These are phyloP conservation scores for Parambassis ranga DNA, from an alignment of 2,797 vertebrate species.

Conservation along the genomic window DNA sequence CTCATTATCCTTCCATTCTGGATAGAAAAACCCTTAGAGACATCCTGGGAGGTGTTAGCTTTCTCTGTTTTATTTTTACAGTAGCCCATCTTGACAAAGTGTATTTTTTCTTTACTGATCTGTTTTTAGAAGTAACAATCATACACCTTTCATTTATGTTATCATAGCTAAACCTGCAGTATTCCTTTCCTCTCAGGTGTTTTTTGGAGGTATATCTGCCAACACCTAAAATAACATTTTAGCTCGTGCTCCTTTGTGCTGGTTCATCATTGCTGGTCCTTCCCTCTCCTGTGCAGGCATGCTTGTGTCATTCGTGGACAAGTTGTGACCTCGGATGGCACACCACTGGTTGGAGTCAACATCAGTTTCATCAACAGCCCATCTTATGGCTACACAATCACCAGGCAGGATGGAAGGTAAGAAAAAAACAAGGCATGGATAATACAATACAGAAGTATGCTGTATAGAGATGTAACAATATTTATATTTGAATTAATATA, in stretches of 20 bases:
- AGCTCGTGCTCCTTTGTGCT: background rate
- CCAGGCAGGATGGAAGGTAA: slow-evolving; percentile 96
- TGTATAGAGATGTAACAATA: slow-evolving; percentile 12
- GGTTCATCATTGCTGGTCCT: background rate
- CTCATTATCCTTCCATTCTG: slow-evolving; percentile 70
- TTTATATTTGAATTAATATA: slow-evolving; percentile 41
- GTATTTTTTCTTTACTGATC: background rate
- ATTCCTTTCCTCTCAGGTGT: no score
- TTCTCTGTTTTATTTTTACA: slow-evolving; percentile 34
- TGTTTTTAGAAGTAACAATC: no score
- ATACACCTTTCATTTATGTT: no score
- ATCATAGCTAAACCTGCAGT: no score
- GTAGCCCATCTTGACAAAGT: slow-evolving; percentile 23
- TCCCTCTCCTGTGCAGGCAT: slow-evolving; percentile 79
- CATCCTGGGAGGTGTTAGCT: slow-evolving; percentile 35
- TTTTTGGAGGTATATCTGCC: no score
- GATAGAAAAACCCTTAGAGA: slow-evolving; percentile 53
- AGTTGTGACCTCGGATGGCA: slow-evolving; percentile 95
- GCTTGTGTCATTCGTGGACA: slow-evolving; percentile 97
- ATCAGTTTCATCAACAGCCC: slow-evolving; percentile 95
- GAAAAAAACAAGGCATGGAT: background rate
- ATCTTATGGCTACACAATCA: slow-evolving; percentile 93
- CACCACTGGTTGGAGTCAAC: slow-evolving; percentile 96
- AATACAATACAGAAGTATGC: background rate
- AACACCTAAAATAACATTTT: no score